Base-by-base conservation (phyloP, 2,113 vertebrate genomes). In the Bettongia penicillata region DNA sequence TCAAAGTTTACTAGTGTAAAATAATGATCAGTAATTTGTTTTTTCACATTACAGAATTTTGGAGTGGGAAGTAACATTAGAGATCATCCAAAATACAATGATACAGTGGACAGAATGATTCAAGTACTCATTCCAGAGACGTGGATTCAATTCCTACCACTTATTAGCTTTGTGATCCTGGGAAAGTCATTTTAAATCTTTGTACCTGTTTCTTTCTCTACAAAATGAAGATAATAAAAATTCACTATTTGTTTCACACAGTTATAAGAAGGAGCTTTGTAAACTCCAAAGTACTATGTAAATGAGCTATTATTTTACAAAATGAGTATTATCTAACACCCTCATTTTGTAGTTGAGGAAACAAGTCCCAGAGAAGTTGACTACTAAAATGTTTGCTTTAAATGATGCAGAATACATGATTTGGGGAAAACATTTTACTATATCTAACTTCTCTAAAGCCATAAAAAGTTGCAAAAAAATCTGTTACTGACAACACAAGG, bases 391-490 rank as follows among this genome's bases (percentile, higher is more conserved):
- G 6, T 31, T 95, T 93, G 0, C 93, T 97, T 98, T 95, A 96
- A 96, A 97, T 93, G 49, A 31, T 91, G 16, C 51, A 14, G 16
- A 96, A 96, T 77, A 90, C 11, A 28, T 94, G 28, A 25, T 61
- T 97, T 93, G 92, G 68, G 93, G 47, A 51, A 68, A 89, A 91
- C 28, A 92, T 28, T 22, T 93, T 97, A 97, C 16, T 93, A 94
- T 90, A 97, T 28, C 91, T 48, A 96, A 93, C 51, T 92, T 93
- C 93, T 9, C 12, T 9, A 97, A 92, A 96, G 47, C 2, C 90
- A 25, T 51, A 92, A 97, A n/a, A 77, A 95, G 94, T 26, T 53
- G 37, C 53, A 95, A 61, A 96, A 96, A 48, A 95, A 92, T 51
- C 14, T 92, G 22, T 16, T 90, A 57, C 68, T 97, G 90, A 93